phyloP scores from a whole-genome alignment of 2,113 vertebrate genomes.

The Malaclemys terrapin region DNA sequence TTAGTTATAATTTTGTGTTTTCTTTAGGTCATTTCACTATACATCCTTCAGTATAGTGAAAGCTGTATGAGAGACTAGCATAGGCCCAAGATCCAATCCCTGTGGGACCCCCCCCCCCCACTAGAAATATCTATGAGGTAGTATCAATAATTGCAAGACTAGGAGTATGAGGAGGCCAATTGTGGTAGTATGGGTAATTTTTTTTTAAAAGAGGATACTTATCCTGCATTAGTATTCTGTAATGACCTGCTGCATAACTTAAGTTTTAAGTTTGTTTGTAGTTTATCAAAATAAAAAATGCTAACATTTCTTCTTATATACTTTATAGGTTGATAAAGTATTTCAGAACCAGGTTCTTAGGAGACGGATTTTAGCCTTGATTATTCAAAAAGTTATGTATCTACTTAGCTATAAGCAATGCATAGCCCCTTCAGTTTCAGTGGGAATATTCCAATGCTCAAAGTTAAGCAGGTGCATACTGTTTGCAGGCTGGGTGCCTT shows the following conservation, averaged over 20 bases:
- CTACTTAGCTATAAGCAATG: background rate
- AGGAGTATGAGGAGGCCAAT: rapidly evolving
- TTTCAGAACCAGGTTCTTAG: background rate
- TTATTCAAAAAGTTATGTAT: background rate
- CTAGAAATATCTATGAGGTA: background rate
- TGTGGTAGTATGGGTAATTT: rapidly evolving
- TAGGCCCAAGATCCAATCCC: background rate
- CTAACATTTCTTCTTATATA: background rate
- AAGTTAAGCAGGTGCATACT: background rate
- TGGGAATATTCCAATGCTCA: background rate
- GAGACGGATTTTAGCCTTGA: background rate
- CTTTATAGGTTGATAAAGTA: background rate
- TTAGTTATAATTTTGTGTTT: background rate
- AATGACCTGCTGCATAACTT: background rate
- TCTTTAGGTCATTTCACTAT: background rate
- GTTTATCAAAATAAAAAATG: background rate
- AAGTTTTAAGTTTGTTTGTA: background rate
- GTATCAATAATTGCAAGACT: rapidly evolving
- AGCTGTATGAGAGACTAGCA: background rate
- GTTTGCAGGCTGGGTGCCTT: background rate
- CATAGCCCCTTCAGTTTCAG: background rate
- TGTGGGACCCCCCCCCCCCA: background rate
- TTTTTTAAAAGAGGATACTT: background rate
- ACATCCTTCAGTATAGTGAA: no score
- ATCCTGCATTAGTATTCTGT: background rate